Base-by-base conservation (phyloP, 2,113 vertebrate species). In the Sprattus sprattus region DNA sequence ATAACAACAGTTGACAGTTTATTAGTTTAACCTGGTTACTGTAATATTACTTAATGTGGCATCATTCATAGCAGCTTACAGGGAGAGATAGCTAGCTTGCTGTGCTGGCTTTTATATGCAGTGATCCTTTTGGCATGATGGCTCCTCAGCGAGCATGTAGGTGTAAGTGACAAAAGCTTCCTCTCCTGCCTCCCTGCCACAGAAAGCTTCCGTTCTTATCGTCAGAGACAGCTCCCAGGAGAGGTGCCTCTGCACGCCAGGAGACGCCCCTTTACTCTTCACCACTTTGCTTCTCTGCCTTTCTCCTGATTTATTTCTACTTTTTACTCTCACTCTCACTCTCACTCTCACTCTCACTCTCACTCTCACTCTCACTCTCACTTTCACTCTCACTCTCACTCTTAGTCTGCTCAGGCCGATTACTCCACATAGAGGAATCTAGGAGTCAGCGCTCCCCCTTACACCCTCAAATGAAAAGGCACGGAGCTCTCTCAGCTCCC, bases 81-180 rank as follows among this genome's bases (percentile, higher is more conserved):
- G 13, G 50, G 52, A 54, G 52, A 18, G 52, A 18, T 54, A 2
- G 16, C 2, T 54, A 16, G 15, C 52, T 18, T 18, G 13, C 52
- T 18, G 13, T 18, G 52, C 52, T 54, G 52, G 3, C 52, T 3
- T 1, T 16, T 15, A 54, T 2, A 54, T 16, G 52, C 16, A 15
- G 15, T 16, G 52, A 54, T 18, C 52, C 16, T 15, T 15, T 15
- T 18, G 9, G 52, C 52, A 3, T 18, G 15, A 15, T 18, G 52
- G 16, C 52, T 54, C 13, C 18, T 4, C 81, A 81, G 6, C 7
- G 85, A 64, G 87, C 75, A 89, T 47, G 87, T 87, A 88, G 89
- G 90, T 67, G 83, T 45, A 11, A 44, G 90, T 89, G 90, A 90
- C 92, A 92, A 92, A 92, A 91, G 90, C 88, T 88, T 87, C 84